Evolutionary conservation across 2,888 invertebrate genomes (phyloP).

Genomic region (Ecliptopera silaceata): DNA sequence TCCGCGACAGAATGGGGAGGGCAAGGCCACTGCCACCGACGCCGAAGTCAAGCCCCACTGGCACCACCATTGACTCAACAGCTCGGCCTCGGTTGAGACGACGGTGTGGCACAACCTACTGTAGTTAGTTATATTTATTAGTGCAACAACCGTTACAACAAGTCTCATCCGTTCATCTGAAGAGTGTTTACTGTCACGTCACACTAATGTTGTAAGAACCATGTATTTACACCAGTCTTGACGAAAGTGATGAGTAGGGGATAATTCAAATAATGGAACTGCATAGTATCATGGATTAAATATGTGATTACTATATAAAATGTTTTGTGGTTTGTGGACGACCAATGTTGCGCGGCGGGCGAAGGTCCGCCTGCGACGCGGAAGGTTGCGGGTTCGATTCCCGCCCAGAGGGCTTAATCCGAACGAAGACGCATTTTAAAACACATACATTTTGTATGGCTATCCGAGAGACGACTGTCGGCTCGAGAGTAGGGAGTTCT

Average conservation of each 20-base stretch:
- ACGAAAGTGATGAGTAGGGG: constrained; percentile 52
- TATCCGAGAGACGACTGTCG: too few relatives aligned
- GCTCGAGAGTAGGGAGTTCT: too few relatives aligned
- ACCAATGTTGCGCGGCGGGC: too few relatives aligned
- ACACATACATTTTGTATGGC: too few relatives aligned
- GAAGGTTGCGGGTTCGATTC: too few relatives aligned
- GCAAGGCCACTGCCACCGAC: constrained; percentile 53
- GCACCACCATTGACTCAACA: constrained; percentile 67
- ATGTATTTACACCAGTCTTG: constrained; percentile 44
- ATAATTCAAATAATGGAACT: constrained; percentile 60
- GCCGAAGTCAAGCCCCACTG: constrained; percentile 59
- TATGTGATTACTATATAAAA: constrained; percentile 71
- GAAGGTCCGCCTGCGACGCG: too few relatives aligned
- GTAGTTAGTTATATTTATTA: constrained; percentile 70
- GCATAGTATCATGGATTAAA: constrained; percentile 75
- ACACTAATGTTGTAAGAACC: constrained; percentile 52
- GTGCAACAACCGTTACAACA: constrained; percentile 59
- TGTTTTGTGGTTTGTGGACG: too few relatives aligned
- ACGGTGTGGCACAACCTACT: constrained; percentile 57
- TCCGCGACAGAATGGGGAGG: constrained; percentile 63
- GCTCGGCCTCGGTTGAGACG: constrained; percentile 40
- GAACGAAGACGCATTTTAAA: too few relatives aligned
- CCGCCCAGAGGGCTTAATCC: too few relatives aligned
- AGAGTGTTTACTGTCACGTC: constrained; percentile 65
- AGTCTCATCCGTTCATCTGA: constrained; percentile 65